Conservation (phyloP, 1,140 invertebrate species). For the Drosophila tristis region DNA sequence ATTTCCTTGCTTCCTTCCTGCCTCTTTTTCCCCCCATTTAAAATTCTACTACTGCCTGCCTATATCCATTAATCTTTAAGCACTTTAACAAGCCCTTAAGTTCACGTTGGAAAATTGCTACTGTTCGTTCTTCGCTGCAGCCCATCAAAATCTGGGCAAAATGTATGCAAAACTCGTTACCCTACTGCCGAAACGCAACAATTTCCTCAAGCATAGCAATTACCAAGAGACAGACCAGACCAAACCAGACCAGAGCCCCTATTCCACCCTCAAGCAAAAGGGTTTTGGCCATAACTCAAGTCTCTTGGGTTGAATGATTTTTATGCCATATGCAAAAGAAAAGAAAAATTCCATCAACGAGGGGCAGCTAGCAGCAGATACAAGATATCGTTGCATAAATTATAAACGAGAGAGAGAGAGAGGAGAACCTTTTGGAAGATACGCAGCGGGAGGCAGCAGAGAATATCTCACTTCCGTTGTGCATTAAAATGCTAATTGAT, state of each 20-base stretch:
- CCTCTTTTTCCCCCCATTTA: background rate
- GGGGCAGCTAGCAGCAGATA: background rate
- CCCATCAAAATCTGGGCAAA: slow-evolving; percentile 64
- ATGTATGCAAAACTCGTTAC: slow-evolving; percentile 68
- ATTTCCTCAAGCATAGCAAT: slow-evolving; percentile 49
- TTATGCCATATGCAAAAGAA: slow-evolving; percentile 29
- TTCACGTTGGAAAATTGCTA: slow-evolving; percentile 51
- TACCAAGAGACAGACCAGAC: slow-evolving; percentile 2
- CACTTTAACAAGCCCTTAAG: slow-evolving; percentile 30
- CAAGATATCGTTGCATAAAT: slow-evolving; percentile 59
- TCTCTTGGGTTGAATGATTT: slow-evolving; percentile 59
- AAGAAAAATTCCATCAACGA: slow-evolving; percentile 1
- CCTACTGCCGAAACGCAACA: slow-evolving; percentile 32
- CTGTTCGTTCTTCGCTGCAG: slow-evolving; percentile 53
- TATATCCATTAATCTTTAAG: slow-evolving; percentile 33
- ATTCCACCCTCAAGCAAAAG: slow-evolving; percentile 5
- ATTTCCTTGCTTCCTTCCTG: no score
- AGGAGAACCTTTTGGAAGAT: slow-evolving; percentile 32
- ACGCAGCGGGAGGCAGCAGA: slow-evolving; percentile 16
- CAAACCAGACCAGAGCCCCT: slow-evolving; percentile 8
- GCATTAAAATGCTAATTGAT: slow-evolving; percentile 76
- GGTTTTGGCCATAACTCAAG: slow-evolving; percentile 52
- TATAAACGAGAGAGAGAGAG: slow-evolving; percentile 52
- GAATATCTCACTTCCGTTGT: slow-evolving; percentile 65
- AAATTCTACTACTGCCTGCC: background rate